Percentiles rank a stretch among this genome's conserved stretches.
Evolutionary conservation across 2,888 invertebrate species (phyloP).

Genomic region (Julus scandinavius): DNA sequence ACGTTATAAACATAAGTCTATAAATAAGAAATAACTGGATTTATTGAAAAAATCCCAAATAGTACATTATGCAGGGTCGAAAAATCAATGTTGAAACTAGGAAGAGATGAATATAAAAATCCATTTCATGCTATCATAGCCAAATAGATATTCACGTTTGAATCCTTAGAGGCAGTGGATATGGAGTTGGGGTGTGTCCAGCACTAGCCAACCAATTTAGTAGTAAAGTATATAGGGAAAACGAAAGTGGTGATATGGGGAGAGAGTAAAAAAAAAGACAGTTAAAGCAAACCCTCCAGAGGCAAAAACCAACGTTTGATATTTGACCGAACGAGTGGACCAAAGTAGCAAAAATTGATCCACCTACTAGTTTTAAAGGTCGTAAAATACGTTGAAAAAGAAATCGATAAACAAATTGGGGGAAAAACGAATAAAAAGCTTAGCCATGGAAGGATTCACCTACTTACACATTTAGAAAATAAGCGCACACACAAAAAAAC

Average conservation of each 20-base stretch:
- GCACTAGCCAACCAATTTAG: not conserved
- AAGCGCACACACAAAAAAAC: not conserved
- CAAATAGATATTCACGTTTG: not conserved
- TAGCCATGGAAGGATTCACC: not conserved
- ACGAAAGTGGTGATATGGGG: not conserved
- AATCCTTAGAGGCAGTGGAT: not conserved
- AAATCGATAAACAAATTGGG: slow-evolving; percentile 40
- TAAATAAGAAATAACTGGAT: not conserved
- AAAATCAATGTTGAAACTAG: not conserved
- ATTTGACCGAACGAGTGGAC: slow-evolving; percentile 34
- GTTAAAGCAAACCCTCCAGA: not conserved
- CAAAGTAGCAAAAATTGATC: slow-evolving; percentile 9
- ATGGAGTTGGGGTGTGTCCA: not conserved
- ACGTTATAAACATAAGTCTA: not conserved
- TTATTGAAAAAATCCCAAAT: not conserved
- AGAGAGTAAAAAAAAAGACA: not conserved
- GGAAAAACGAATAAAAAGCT: not conserved
- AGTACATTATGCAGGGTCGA: not conserved
- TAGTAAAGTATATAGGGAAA: not conserved
- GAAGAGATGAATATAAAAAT: not conserved
- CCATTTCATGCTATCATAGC: not conserved
- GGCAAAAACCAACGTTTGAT: not conserved
- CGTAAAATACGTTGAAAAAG: not conserved
- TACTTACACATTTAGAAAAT: not conserved
- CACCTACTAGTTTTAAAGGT: slow-evolving; percentile 12